A percentile compares a stretch with the other conserved stretches of the same genome.
Evolutionary conservation across 2,888 invertebrate species (phyloP).

Genomic region (Drosophila subquinaria): DNA sequence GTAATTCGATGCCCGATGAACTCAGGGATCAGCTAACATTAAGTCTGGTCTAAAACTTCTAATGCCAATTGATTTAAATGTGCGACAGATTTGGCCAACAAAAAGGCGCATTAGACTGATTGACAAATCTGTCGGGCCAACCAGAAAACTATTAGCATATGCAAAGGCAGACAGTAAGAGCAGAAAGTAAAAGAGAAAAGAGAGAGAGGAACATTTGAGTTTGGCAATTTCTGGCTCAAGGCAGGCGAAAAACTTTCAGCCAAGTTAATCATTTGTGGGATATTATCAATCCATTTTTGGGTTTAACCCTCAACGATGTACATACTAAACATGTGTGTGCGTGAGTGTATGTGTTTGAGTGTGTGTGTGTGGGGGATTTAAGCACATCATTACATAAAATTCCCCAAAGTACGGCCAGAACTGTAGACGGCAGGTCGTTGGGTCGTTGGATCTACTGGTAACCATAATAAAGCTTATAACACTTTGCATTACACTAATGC

Average conservation of each 20-base stretch:
- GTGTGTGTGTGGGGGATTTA: constrained; percentile 56
- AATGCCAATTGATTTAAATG: constrained; percentile 76
- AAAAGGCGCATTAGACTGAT: constrained; percentile 48
- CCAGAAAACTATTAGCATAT: constrained; percentile 76
- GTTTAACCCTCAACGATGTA: constrained; percentile 50
- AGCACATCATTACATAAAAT: constrained; percentile 80
- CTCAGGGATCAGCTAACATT: constrained; percentile 44
- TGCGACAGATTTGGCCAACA: constrained; percentile 51
- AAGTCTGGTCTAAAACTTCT: constrained; percentile 34
- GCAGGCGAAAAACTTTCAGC: constrained; percentile 64
- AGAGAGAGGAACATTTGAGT: neutral
- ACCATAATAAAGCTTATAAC: constrained; percentile 81
- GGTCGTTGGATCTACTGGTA: constrained; percentile 57
- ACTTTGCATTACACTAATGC: constrained; percentile 82
- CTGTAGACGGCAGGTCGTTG: constrained; percentile 36
- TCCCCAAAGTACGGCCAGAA: constrained; percentile 63
- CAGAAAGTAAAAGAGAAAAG: neutral
- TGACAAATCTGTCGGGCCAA: constrained; percentile 65
- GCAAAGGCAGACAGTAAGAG: constrained; percentile 1
- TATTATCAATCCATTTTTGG: constrained; percentile 82
- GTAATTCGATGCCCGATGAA: constrained; percentile 53
- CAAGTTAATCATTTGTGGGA: constrained; percentile 82
- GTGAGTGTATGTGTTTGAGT: constrained; percentile 27
- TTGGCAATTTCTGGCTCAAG: constrained; percentile 29
- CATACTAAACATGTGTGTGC: constrained; percentile 3